A percentile compares a stretch with the other conserved stretches of the same genome.
phyloP scores from a whole-genome alignment of 2,888 invertebrate species.

The Hirtodrosophila duncani region DNA sequence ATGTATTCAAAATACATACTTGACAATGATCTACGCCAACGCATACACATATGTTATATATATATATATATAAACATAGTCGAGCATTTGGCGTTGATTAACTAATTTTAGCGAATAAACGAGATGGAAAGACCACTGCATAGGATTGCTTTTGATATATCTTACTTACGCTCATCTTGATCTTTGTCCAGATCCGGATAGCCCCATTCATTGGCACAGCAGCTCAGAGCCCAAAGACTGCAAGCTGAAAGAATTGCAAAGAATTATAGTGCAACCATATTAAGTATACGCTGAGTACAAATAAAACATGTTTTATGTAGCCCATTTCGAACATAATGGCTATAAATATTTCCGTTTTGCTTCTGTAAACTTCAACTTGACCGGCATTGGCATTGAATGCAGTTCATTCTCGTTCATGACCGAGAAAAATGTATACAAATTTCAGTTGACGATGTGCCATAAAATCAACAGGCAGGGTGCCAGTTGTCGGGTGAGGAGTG shows the following conservation, averaged over 20 bases:
- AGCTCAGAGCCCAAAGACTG: constrained; percentile 35
- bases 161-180: constrained; percentile 69
- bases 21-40: background rate
- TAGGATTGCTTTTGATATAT: constrained; percentile 30
- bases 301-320: constrained; percentile 36
- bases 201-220: constrained; percentile 61
- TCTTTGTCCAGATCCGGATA: constrained; percentile 74
- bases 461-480: constrained; percentile 13
- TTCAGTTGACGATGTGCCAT: constrained; percentile 21
- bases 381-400: constrained; percentile 29
- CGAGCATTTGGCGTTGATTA: constrained; percentile 49
- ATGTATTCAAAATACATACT: no score
- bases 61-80: background rate
- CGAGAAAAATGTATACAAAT: constrained; percentile 19
- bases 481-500: background rate
- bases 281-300: constrained; percentile 32
- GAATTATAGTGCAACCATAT: constrained; percentile 4
- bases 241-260: constrained; percentile 49
- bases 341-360: no score
- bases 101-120: constrained; percentile 56
- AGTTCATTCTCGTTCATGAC: constrained; percentile 20
- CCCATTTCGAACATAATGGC: constrained; percentile 20
- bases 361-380: constrained; percentile 52
- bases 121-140: constrained; percentile 30
- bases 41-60: background rate